A percentile compares a stretch with the other conserved stretches of the same genome.
Conservation (phyloP, 2,888 invertebrate genomes). For the Xestia rhomboidea region DNA sequence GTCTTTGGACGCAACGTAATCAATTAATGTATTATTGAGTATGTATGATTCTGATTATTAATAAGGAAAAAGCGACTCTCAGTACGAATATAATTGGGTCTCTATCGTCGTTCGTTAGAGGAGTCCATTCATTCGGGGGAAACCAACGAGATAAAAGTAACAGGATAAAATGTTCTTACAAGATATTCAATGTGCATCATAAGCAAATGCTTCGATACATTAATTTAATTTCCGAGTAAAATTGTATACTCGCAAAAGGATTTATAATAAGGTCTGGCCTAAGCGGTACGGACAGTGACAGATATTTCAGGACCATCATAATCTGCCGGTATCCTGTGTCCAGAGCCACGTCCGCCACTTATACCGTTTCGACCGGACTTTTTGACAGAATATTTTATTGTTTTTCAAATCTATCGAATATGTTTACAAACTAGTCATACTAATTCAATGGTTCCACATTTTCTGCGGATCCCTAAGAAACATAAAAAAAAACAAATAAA, state of each 20-base stretch:
- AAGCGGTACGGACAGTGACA: background rate
- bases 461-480: background rate
- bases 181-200: too few species aligned
- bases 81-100: background rate
- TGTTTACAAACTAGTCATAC: background rate
- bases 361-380: background rate
- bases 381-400: background rate
- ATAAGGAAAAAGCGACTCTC: background rate
- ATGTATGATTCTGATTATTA: background rate
- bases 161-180: slow-evolving; percentile 16
- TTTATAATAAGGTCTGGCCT: background rate
- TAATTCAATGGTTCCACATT: background rate
- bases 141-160: background rate
- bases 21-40: slow-evolving; percentile 2
- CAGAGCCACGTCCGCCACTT: background rate
- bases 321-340: background rate
- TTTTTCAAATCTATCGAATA: background rate
- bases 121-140: background rate
- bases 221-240: background rate
- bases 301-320: background rate
- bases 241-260: background rate
- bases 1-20: background rate
- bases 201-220: background rate
- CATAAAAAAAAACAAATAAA: background rate
- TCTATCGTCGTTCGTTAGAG: background rate